These are phyloP conservation scores for Hydrozoanthus tunicans DNA, from an alignment of 64 coral and sea anemone genomes.

Conservation along the genomic window DNA sequence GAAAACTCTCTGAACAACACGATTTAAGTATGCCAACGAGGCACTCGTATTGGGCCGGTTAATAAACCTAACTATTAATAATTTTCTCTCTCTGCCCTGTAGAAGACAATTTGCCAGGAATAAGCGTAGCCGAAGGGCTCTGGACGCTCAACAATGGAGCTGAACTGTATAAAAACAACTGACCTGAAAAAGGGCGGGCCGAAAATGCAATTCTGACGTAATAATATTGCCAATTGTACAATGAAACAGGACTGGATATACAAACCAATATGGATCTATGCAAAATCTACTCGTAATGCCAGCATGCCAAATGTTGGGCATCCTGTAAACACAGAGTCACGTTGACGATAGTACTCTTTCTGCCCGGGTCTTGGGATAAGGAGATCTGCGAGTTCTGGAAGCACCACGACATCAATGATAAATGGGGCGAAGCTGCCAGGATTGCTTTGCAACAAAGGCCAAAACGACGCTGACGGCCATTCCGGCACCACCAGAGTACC, in stretches of 20 bases:
- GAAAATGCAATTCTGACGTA: slow-evolving; percentile 8
- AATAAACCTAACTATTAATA: not conserved
- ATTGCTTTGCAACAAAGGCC: not conserved
- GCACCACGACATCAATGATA: not conserved
- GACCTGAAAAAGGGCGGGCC: slow-evolving; percentile 6
- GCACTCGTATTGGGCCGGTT: not conserved
- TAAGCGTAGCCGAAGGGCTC: not conserved
- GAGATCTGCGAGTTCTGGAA: not conserved
- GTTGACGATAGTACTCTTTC: not conserved
- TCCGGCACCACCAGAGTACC: not conserved
- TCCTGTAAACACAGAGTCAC: not conserved
- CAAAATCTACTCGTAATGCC: not conserved
- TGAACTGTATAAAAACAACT: slow-evolving; percentile 9
- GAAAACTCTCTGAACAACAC: not conserved
- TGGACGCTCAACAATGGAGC: not conserved
- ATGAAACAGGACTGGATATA: not conserved
- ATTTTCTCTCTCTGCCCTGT: too few relatives aligned
- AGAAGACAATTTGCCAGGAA: not conserved
- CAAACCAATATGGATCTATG: not conserved
- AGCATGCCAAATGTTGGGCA: not conserved
- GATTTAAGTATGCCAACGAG: too few relatives aligned
- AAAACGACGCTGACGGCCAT: not conserved
- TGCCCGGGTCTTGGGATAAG: not conserved
- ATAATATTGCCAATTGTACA: slow-evolving; percentile 17
- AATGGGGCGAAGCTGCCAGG: not conserved